A percentile compares a stretch with the other conserved stretches of the same genome.
Conservation (phyloP, 2,113 vertebrate genomes). For the Syngnathoides biaculeatus region DNA sequence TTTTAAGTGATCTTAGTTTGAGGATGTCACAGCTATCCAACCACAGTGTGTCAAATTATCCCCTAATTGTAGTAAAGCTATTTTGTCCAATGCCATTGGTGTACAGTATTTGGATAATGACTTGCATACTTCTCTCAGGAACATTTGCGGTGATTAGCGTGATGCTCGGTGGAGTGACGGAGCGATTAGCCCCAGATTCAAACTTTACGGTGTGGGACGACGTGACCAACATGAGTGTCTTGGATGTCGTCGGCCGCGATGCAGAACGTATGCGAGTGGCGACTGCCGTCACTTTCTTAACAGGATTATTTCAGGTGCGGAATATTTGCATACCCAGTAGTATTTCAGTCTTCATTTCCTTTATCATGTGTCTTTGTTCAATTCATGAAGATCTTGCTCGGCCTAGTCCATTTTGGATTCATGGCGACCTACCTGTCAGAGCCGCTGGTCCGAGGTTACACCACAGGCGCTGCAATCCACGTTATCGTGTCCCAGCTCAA, state of each 20-base stretch:
- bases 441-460: slow-evolving; percentile 88
- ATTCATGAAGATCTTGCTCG: slow-evolving; percentile 78
- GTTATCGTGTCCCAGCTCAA: slow-evolving; percentile 92
- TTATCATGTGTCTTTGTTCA: background rate
- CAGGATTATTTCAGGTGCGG: slow-evolving; percentile 85
- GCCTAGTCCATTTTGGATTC: slow-evolving; percentile 88
- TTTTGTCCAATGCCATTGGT: background rate
- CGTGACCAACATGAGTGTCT: slow-evolving; percentile 43
- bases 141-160: slow-evolving; percentile 92
- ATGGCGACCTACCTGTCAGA: slow-evolving; percentile 95
- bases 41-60: background rate
- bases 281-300: slow-evolving; percentile 80
- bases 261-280: slow-evolving; percentile 77
- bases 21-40: too few species aligned
- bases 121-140: slow-evolving; percentile 64
- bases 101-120: background rate
- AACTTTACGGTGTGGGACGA: slow-evolving; percentile 63
- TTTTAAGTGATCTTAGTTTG: too few species aligned
- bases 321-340: background rate
- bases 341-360: too few species aligned
- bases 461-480: slow-evolving; percentile 85
- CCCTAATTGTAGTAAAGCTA: background rate
- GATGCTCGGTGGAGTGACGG: slow-evolving; percentile 89
- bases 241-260: slow-evolving; percentile 59
- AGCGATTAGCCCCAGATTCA: slow-evolving; percentile 78